These are phyloP conservation scores for Brienomyrus brachyistius DNA, from an alignment of 2,113 vertebrate species.

Conservation along the genomic window DNA sequence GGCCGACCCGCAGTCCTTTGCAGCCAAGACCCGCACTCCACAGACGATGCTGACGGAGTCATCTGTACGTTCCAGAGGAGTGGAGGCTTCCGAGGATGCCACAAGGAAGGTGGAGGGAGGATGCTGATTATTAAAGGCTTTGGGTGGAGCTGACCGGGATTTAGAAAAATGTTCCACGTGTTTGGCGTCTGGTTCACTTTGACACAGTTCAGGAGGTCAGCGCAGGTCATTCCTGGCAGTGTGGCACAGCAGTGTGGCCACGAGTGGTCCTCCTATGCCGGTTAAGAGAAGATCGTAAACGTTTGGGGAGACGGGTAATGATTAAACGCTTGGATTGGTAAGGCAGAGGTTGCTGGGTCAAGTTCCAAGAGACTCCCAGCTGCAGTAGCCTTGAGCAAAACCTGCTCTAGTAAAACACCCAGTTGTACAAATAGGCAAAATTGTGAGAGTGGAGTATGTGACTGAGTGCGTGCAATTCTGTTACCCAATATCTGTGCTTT, in stretches of 20 bases:
- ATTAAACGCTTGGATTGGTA: not conserved
- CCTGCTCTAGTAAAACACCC: not conserved
- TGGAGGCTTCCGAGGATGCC: conserved; percentile 47
- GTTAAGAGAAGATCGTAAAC: not conserved
- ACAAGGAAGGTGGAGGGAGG: conserved; percentile 39
- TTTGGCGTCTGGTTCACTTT: not conserved
- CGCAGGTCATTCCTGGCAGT: not conserved
- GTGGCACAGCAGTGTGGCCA: not conserved
- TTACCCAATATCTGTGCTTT: not conserved
- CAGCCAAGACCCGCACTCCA: conserved; percentile 28
- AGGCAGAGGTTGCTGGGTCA: not conserved
- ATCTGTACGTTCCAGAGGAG: conserved; percentile 54
- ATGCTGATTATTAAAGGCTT: conserved; percentile 23
- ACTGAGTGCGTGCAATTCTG: not conserved
- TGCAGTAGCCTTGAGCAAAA: not conserved
- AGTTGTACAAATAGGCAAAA: not conserved
- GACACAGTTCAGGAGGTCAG: not conserved
- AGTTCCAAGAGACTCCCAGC: not conserved
- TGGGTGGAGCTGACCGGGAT: not conserved
- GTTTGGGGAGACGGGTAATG: not conserved
- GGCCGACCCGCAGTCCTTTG: conserved; percentile 15
- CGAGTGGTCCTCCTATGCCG: not conserved
- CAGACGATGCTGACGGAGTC: conserved; percentile 30
- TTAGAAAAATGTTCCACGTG: not conserved
- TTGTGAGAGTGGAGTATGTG: not conserved